These are phyloP conservation scores for Formica selysi DNA, from an alignment of 1,140 invertebrate genomes.

Conservation along the genomic window DNA sequence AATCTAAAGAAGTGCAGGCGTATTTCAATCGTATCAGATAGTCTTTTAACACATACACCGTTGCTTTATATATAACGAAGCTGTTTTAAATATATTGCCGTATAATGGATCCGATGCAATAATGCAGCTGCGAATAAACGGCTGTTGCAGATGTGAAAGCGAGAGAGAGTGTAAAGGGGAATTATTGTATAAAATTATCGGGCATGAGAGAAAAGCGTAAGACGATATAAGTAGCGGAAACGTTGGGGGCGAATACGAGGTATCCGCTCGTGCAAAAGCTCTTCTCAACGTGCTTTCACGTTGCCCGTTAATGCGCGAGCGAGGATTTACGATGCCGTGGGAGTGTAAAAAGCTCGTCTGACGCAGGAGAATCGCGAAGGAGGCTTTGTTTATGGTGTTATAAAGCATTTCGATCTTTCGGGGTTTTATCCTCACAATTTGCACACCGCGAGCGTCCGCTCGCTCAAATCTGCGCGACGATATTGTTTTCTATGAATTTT, in stretches of 20 bases:
- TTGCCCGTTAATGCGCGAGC: conserved; percentile 55
- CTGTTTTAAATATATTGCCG: background rate
- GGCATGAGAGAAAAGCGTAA: background rate
- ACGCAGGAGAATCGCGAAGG: conserved; percentile 49
- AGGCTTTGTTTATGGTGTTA: conserved; percentile 62
- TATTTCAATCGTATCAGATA: too few species aligned
- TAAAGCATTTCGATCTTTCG: conserved; percentile 58
- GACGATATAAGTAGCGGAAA: conserved; percentile 46
- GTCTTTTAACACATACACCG: background rate
- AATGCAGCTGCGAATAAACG: background rate
- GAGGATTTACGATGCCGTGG: conserved; percentile 63
- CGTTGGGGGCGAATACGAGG: conserved; percentile 43
- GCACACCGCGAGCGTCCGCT: background rate
- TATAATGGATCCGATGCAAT: background rate
- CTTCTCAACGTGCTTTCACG: conserved; percentile 47
- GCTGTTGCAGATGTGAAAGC: background rate
- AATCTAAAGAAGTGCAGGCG: too few species aligned
- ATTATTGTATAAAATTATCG: conserved; percentile 46
- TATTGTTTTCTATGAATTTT: background rate
- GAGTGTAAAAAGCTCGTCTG: conserved; percentile 60
- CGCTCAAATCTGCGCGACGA: conserved; percentile 9
- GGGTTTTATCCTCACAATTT: conserved; percentile 32
- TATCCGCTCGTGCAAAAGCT: conserved; percentile 50
- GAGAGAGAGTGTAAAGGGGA: background rate
- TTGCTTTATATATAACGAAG: background rate